A percentile compares a stretch with the other conserved stretches of the same genome.
Conservation (phyloP, 2,113 vertebrate species). For the Fulmarus glacialis region DNA sequence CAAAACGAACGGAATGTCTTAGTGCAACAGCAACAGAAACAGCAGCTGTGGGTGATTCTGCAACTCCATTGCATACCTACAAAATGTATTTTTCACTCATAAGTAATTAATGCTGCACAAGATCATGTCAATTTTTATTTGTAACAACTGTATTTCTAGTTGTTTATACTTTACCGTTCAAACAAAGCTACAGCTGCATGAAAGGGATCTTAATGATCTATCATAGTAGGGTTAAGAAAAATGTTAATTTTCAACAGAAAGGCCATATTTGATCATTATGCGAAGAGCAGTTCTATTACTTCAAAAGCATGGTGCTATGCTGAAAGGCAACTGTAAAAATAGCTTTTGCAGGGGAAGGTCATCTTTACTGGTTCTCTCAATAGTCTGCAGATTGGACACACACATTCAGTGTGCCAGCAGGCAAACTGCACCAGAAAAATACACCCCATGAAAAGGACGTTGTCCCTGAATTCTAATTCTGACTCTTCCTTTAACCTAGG, state of each 20-base stretch:
- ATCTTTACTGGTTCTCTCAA: not conserved
- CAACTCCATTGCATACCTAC: slow-evolving; percentile 83
- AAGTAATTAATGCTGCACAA: not conserved
- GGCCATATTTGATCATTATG: not conserved
- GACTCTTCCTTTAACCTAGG: not conserved
- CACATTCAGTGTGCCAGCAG: not conserved
- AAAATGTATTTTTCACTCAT: not conserved
- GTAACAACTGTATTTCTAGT: not conserved
- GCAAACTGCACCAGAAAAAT: not conserved
- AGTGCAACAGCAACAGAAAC: slow-evolving; percentile 73
- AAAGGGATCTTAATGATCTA: not conserved
- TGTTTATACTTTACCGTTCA: not conserved
- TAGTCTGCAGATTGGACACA: not conserved
- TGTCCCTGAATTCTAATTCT: not conserved
- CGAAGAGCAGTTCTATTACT: not conserved
- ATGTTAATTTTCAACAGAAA: not conserved
- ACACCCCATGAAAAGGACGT: not conserved
- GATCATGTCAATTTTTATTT: not conserved
- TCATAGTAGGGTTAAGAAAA: not conserved
- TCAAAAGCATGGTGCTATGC: not conserved
- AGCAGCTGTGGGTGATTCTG: slow-evolving; percentile 60
- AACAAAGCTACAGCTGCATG: not conserved
- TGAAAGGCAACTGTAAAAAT: not conserved
- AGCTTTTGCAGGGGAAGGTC: not conserved
- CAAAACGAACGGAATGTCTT: slow-evolving; percentile 17